Evolutionary conservation across 2,113 vertebrate genomes (phyloP).

Genomic region (Cisticola juncidis): DNA sequence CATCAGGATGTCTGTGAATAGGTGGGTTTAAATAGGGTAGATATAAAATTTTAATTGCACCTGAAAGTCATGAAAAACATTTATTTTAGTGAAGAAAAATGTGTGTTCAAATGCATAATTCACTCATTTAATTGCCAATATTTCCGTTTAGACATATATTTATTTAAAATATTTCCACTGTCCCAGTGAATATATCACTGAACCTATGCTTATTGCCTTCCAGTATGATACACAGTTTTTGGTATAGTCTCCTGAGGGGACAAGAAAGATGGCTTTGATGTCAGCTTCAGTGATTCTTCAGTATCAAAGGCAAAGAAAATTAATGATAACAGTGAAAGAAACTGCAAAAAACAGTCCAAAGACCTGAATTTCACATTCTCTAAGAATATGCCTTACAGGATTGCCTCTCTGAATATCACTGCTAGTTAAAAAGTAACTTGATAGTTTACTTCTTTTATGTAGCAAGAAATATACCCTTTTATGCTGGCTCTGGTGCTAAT

Average conservation of each 20-base stretch:
- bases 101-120: not conserved
- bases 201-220: conserved; percentile 11
- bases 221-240: not conserved
- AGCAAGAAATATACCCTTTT: conserved; percentile 14
- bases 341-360: not conserved
- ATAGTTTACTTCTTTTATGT: conserved; percentile 40
- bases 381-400: not conserved
- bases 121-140: conserved; percentile 22
- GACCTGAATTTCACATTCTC: conserved; percentile 16
- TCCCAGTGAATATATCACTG: not conserved
- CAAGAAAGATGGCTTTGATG: conserved; percentile 50
- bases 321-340: conserved; percentile 38
- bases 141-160: conserved; percentile 18
- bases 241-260: conserved; percentile 25
- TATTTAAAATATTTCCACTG: conserved; percentile 38
- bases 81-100: conserved; percentile 16
- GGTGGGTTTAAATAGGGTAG: not conserved
- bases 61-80: not conserved
- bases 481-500: not conserved
- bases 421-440: conserved; percentile 30
- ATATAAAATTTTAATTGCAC: conserved; percentile 1
- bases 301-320: conserved; percentile 50
- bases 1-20: not conserved
- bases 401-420: not conserved
- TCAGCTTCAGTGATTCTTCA: conserved; percentile 31